phyloP scores from a whole-genome alignment of 2,113 vertebrate species.

The Microtus ochrogaster region DNA sequence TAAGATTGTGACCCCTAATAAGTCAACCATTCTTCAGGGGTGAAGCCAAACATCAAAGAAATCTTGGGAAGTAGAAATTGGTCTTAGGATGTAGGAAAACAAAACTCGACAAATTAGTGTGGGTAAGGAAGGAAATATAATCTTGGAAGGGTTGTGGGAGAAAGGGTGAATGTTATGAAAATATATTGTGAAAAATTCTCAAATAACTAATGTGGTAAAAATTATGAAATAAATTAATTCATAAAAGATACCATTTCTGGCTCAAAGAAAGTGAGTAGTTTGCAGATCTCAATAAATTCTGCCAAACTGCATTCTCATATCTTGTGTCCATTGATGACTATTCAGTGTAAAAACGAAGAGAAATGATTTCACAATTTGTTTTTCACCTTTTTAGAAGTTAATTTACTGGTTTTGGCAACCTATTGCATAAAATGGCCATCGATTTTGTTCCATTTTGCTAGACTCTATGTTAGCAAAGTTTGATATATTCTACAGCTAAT shows the following conservation, averaged over 20 bases:
- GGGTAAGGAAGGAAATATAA: background rate
- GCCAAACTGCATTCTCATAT: slow-evolving; percentile 49
- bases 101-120: background rate
- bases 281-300: background rate
- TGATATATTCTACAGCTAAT: background rate
- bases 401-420: slow-evolving; percentile 9
- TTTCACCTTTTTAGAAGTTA: slow-evolving; percentile 23
- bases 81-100: background rate
- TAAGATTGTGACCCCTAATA: background rate
- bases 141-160: background rate
- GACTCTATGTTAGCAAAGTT: background rate
- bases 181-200: background rate
- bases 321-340: background rate
- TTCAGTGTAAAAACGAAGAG: background rate
- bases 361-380: background rate
- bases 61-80: background rate
- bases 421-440: background rate
- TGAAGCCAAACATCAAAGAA: background rate
- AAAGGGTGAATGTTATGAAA: background rate
- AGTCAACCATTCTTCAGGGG: background rate
- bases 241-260: slow-evolving; percentile 27
- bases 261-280: slow-evolving; percentile 23
- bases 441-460: slow-evolving; percentile 5
- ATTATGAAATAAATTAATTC: slow-evolving; percentile 19
- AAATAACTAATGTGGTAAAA: background rate